Base-by-base conservation (phyloP, 2,113 vertebrate genomes). In the Suncus etruscus region DNA sequence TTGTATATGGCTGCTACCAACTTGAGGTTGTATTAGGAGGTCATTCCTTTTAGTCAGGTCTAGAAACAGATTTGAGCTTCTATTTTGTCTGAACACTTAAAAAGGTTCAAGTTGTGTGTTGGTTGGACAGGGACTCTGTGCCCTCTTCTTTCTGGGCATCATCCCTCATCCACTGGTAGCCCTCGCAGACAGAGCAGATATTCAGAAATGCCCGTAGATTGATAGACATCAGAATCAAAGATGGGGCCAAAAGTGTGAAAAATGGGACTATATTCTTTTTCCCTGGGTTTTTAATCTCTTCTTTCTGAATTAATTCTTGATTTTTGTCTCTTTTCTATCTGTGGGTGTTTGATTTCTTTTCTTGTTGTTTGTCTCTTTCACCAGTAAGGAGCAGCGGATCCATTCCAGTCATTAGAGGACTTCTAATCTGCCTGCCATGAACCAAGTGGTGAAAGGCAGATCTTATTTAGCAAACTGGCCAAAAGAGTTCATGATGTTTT, bases 281-380 rank as follows among this genome's bases (percentile, higher is more conserved):
- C 63, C 31, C 29, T 15, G 84, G 45, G 45, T 72, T 92, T 63
- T 82, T 76, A n/a, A n/a, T n/a, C n/a, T 68, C 69, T 86, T 75
- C 47, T 91, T 79, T 50, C 39, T 39, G 39, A 39, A 39, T 39
- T 39, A 39, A 39, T 39, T 39, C 39, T 39, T 39, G 39, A 39
- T 39, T 39, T 39, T 39, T 39, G 39, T 39, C 68, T 87, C 11
- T 68, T 5, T 22, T 83, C n/a, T 82, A 7, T 58, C n/a, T 61
- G 29, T 54, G 51, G 39, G 50, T 15, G 11, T 51, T 91, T 58
- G 3, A 39, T 39, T 39, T 39, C 39, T 39, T 8, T 18, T 81
- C 61, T 86, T 69, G 8, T 89, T 81, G 22, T 81, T 68, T 81
- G 77, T 82, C 1, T 94, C 20, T 85, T 79, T 90, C 45, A 11